Conservation (phyloP, 2,888 invertebrate genomes). For the Diabrotica balteata region DNA sequence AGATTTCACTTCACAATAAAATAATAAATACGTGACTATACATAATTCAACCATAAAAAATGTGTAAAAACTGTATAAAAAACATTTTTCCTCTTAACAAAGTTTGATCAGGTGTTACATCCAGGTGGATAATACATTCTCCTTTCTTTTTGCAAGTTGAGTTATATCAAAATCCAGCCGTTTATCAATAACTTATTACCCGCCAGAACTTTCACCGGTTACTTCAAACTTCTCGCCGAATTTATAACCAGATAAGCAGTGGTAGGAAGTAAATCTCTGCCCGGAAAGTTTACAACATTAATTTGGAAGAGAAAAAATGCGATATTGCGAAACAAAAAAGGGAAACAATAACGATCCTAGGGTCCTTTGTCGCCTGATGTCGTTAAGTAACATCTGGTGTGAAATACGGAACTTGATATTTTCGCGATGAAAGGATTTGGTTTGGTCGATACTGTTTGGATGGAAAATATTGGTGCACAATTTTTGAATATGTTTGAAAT, state of each 20-base stretch:
- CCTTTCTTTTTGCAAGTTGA: too few species aligned
- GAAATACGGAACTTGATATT: slow-evolving; percentile 17
- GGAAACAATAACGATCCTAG: background rate
- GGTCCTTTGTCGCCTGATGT: slow-evolving; percentile 14
- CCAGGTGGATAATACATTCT: too few species aligned
- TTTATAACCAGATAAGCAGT: slow-evolving; percentile 8
- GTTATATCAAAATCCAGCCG: too few species aligned
- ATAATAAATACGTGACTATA: too few species aligned
- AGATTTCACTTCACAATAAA: too few species aligned
- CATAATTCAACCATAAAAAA: too few species aligned
- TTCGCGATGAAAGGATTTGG: slow-evolving; percentile 11
- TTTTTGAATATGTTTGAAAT: too few species aligned
- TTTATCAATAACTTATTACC: too few species aligned
- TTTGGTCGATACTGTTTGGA: background rate
- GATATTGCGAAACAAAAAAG: slow-evolving; percentile 13
- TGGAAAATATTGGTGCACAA: too few species aligned
- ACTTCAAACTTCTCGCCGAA: background rate
- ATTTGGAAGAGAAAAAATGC: slow-evolving; percentile 2
- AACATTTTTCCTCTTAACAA: too few species aligned
- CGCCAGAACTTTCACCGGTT: background rate
- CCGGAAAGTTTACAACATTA: slow-evolving; percentile 7
- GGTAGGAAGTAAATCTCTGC: slow-evolving; percentile 5
- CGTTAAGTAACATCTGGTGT: slow-evolving; percentile 17
- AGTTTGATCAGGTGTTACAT: too few species aligned
- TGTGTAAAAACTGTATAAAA: too few species aligned